Percentiles rank a stretch among this genome's conserved stretches.
Conservation (phyloP, 2,797 vertebrate genomes). For the Anguilla anguilla region DNA sequence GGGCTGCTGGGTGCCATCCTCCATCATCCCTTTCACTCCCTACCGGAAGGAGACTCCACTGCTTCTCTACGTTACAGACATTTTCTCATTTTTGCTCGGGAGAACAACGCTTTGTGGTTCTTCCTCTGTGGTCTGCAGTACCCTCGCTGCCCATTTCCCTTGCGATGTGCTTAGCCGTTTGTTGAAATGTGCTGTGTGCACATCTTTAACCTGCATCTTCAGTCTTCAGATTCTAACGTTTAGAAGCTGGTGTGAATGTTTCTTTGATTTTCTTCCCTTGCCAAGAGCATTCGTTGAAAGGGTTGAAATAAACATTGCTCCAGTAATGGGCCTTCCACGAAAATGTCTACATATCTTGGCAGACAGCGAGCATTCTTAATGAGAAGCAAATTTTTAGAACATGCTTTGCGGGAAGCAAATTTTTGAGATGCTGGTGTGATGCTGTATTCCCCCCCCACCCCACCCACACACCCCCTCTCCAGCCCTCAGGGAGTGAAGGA, state of each 20-base stretch:
- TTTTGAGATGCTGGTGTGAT: slow-evolving; percentile 44
- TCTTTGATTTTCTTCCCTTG: slow-evolving; percentile 22
- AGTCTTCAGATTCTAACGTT: not conserved
- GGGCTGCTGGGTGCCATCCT: not conserved
- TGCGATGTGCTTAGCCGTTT: not conserved
- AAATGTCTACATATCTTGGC: slow-evolving; percentile 63
- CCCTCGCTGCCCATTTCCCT: not conserved
- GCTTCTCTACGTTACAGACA: not conserved
- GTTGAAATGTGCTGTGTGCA: not conserved
- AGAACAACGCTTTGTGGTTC: not conserved
- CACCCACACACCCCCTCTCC: slow-evolving; percentile 36
- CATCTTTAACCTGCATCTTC: not conserved
- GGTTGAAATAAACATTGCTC: slow-evolving; percentile 68
- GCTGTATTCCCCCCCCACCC: slow-evolving; percentile 52
- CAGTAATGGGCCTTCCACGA: slow-evolving; percentile 60
- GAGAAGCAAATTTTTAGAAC: slow-evolving; percentile 63
- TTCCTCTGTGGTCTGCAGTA: not conserved
- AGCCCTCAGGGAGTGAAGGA: slow-evolving; percentile 78
- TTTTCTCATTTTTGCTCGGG: not conserved
- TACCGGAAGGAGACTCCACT: slow-evolving; percentile 15
- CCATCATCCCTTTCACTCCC: slow-evolving; percentile 30
- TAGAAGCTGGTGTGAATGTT: not conserved
- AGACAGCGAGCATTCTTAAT: slow-evolving; percentile 56
- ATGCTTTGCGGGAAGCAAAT: slow-evolving; percentile 9
- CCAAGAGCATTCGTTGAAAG: slow-evolving; percentile 66